Evolutionary conservation across 2,888 invertebrate species (phyloP).

Genomic region (Polydrusus pterygomalis): DNA sequence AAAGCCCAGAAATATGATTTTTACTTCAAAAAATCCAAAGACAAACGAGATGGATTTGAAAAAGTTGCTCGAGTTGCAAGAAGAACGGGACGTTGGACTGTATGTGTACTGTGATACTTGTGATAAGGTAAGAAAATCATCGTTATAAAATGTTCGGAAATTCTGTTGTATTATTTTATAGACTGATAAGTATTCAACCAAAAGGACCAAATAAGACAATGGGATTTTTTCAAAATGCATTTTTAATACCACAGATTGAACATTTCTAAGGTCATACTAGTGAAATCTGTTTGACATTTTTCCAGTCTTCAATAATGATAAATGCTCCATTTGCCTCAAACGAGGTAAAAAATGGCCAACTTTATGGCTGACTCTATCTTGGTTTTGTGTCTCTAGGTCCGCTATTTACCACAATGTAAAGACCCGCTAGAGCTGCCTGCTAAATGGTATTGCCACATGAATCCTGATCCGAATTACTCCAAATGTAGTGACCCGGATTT

Average conservation of each 20-base stretch:
- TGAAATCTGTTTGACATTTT: no score
- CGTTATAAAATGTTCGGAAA: no score
- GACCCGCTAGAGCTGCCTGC: conserved; percentile 77
- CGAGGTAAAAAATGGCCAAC: no score
- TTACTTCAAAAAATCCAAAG: neutral
- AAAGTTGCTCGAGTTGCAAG: conserved; percentile 67
- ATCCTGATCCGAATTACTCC: conserved; percentile 74
- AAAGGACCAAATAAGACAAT: neutral
- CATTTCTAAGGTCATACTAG: no score
- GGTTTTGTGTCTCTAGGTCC: conserved; percentile 69
- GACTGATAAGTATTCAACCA: no score
- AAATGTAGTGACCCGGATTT: conserved; percentile 74
- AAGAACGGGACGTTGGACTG: conserved; percentile 72
- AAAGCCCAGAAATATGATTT: conserved; percentile 16
- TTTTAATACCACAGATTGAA: no score
- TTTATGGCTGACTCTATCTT: no score
- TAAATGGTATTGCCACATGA: conserved; percentile 79
- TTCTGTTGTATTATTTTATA: no score
- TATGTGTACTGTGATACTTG: conserved; percentile 79
- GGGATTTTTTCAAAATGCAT: neutral
- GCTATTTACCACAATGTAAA: conserved; percentile 74
- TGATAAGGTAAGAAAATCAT: conserved; percentile 57
- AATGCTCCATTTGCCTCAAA: no score
- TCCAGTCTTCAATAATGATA: no score
- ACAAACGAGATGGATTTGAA: neutral